These are phyloP conservation scores for Luidia sarsii DNA, from an alignment of 53 echinoderm and acorn worm species.

Conservation along the genomic window DNA sequence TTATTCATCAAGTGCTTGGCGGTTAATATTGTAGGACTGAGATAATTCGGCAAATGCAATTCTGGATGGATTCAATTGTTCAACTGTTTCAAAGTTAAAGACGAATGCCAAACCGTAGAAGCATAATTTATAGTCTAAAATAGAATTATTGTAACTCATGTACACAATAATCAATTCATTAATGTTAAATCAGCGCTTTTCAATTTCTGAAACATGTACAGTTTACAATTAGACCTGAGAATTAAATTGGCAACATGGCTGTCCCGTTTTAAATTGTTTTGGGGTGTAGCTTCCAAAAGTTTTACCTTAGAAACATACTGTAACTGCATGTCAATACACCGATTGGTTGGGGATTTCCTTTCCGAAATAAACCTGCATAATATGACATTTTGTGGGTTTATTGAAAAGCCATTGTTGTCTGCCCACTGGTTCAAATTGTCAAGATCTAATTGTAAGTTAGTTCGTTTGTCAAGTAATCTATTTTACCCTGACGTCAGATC, in stretches of 20 bases:
- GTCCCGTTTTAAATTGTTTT: too few species aligned
- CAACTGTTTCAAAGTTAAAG: too few species aligned
- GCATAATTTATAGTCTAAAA: too few species aligned
- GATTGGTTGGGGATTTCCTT: neutral
- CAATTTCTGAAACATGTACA: too few species aligned
- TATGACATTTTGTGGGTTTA: conserved; percentile 22
- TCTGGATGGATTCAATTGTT: conserved; percentile 5
- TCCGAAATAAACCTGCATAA: conserved; percentile 2
- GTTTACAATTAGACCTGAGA: neutral
- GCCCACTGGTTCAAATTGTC: conserved; percentile 12
- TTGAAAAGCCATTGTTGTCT: neutral
- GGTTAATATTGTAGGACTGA: neutral
- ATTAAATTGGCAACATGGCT: neutral
- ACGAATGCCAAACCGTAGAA: too few species aligned
- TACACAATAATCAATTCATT: too few species aligned
- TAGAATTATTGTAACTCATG: too few species aligned
- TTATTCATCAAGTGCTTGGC: neutral
- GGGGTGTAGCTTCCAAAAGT: neutral
- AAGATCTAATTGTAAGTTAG: neutral
- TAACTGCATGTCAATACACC: neutral
- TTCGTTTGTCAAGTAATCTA: neutral
- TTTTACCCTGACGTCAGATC: neutral
- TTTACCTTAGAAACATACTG: neutral
- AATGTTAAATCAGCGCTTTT: too few species aligned
- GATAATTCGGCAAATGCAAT: neutral